Base-by-base conservation (phyloP, 2,888 invertebrate species). In the Limnephilus auricula region DNA sequence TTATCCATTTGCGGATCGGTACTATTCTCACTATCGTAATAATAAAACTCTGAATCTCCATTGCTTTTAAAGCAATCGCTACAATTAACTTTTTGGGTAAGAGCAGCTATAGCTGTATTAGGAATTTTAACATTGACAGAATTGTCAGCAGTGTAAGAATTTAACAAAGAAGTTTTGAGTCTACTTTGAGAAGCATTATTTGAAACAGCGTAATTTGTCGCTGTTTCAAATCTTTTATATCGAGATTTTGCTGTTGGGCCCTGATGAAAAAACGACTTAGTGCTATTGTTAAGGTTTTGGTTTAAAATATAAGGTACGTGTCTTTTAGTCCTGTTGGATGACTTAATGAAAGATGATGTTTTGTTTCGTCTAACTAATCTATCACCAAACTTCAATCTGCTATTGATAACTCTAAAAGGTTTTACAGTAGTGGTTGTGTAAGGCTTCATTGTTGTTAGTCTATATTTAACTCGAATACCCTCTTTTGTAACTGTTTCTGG, bases 21-120 rank as follows among this genome's bases (percentile, higher is more conserved):
- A 89, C 84, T 82, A 83, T 93, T 92, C 89, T 92, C 92, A 90
- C 92, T 93, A 86, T 93, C 92, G 86, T 93, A 93, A 90, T 93
- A 93, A 92, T 93, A 93, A 91, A 90, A 92, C 79, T 93, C 93
- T 25, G 91, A 91, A n/a, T 92, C 92, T 18, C 90, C 90, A 34
- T 90, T 90, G 82, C 34, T 37, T 88, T 90, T 90, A 31, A 90
- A 90, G 50, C 90, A 90, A 65, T 90, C 90, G 30, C 80, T 90
- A 34, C 90, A 90, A 79, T 90, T 90, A 31, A 90, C 50, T 9
- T 82, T 10, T 79, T 78, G 34, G 4, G 90, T 50, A 18, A 90
- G 25, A 40, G 79, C 84, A n/a, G 82, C 65, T 34, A 90, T 32
- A 13, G 32, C 45, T 40, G 65, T 31, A 13, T 37, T 37, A 5